Conservation (phyloP, 2,113 vertebrate genomes). For the Dipodomys spectabilis region DNA sequence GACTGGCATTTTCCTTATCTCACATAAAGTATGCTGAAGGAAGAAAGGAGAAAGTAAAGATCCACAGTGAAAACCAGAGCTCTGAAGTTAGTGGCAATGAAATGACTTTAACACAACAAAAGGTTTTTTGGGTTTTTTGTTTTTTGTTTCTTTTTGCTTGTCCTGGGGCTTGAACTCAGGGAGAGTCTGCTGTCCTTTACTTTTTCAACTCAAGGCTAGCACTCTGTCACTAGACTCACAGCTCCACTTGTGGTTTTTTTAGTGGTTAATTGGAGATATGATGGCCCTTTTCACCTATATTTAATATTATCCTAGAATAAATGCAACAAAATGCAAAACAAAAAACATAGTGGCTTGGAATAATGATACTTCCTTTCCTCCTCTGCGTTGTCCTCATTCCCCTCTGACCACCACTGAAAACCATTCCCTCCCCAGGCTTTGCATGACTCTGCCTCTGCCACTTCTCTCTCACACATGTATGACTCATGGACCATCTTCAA, state of each 20-base stretch:
- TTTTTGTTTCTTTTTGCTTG: no score
- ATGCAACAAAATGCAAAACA: neutral
- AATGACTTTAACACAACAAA: neutral
- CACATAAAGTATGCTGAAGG: neutral
- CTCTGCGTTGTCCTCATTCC: neutral
- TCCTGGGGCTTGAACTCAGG: no score
- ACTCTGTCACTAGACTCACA: no score
- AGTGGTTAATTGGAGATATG: no score
- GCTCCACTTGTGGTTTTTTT: neutral
- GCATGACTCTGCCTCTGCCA: neutral
- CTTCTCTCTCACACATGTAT: neutral
- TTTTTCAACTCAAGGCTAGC: no score
- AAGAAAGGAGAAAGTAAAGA: conserved; percentile 9
- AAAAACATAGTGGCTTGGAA: neutral
- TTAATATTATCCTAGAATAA: conserved; percentile 7
- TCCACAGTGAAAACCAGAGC: neutral
- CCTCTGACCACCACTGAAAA: neutral
- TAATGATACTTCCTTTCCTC: neutral
- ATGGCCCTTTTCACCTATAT: neutral
- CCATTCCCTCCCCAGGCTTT: neutral
- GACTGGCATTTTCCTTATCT: neutral
- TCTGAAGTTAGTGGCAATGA: neutral
- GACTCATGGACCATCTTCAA: no score
- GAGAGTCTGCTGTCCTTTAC: no score
- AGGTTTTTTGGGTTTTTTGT: neutral